Percentiles rank a stretch among this genome's conserved stretches.
Conservation (phyloP, 2,113 vertebrate genomes). For the Gymnogyps californianus region DNA sequence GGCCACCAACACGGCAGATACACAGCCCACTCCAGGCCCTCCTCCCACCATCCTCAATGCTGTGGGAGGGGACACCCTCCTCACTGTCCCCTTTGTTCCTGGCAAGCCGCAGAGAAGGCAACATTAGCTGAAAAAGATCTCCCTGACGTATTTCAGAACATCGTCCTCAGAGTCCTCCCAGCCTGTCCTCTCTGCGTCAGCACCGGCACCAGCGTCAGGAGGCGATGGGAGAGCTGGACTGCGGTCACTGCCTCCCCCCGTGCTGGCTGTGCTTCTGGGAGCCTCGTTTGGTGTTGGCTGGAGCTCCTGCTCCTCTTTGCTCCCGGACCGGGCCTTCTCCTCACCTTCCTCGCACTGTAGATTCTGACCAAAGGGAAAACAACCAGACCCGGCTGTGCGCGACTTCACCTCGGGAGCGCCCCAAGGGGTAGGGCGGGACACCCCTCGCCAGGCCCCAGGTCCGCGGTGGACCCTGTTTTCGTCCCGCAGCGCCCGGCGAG, state of each 20-base stretch:
- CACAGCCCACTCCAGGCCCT: not conserved
- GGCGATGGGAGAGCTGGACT: not conserved
- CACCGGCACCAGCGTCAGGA: not conserved
- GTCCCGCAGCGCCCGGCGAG: not conserved
- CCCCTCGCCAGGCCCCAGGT: not conserved
- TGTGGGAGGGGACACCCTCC: not conserved
- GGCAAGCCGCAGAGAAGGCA: not conserved
- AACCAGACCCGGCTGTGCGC: not conserved
- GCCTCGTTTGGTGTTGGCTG: rapidly evolving
- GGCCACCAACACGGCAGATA: not conserved
- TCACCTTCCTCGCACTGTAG: not conserved
- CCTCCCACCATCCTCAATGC: not conserved
- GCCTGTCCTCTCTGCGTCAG: not conserved
- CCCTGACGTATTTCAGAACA: slow-evolving; percentile 70
- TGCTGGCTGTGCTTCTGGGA: not conserved
- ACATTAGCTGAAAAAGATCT: slow-evolving; percentile 76
- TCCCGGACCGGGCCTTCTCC: not conserved
- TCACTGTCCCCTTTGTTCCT: not conserved
- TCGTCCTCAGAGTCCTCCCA: slow-evolving; percentile 31
- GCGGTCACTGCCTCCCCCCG: rapidly evolving
- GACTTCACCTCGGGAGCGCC: not conserved
- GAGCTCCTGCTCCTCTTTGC: not conserved
- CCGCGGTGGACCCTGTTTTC: rapidly evolving
- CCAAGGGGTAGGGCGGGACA: not conserved
- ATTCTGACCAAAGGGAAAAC: not conserved